Conservation (phyloP, 2,113 vertebrate genomes). For the Peucedramus taeniatus region DNA sequence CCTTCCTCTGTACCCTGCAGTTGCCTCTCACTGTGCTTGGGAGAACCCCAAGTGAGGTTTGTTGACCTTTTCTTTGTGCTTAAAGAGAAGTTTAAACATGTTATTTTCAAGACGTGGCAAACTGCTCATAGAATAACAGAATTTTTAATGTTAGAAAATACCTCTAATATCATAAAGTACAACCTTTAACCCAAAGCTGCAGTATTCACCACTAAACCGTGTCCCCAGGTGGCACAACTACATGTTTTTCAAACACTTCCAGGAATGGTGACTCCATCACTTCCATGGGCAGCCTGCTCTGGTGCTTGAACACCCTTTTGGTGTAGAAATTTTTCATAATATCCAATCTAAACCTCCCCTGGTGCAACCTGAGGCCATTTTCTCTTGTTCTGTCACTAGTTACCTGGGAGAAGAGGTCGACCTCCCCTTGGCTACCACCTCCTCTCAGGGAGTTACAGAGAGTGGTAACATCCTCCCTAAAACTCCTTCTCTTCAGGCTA, state of each 20-base stretch:
- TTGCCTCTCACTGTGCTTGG: neutral
- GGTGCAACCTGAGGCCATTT: neutral
- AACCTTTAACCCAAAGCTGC: neutral
- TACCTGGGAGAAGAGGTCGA: rapidly evolving
- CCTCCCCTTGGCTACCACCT: neutral
- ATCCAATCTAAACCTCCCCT: neutral
- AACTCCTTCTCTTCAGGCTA: neutral
- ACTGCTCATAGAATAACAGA: no score
- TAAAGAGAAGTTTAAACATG: neutral
- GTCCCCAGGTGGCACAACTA: neutral
- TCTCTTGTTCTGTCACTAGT: neutral
- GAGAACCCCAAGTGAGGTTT: neutral
- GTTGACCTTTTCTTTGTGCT: neutral
- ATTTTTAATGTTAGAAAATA: neutral
- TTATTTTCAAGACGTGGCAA: neutral
- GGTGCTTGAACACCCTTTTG: neutral
- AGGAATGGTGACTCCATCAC: neutral
- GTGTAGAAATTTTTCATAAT: neutral
- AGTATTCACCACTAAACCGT: neutral
- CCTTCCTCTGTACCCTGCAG: neutral
- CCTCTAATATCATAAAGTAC: neutral
- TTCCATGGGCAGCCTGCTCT: neutral
- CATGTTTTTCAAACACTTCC: neutral
- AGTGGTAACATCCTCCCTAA: neutral
- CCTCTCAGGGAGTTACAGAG: neutral